Evolutionary conservation across 1,140 invertebrate genomes (phyloP).

Genomic region (Drosophila orena): DNA sequence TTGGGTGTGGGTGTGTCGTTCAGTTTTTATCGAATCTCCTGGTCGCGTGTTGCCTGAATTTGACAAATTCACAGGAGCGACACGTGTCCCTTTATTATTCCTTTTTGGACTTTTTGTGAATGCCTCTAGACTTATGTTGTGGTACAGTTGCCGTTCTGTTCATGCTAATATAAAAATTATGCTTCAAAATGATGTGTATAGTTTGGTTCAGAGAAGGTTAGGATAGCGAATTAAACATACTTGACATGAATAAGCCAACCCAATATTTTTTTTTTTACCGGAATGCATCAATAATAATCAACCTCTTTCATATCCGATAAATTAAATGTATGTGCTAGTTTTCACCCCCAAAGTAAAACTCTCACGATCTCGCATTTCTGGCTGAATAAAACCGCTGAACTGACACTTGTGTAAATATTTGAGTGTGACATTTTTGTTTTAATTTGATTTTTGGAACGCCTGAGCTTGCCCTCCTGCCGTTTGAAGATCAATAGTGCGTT

Average conservation of each 20-base stretch:
- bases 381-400: neutral
- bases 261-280: too few relatives aligned
- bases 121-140: slow-evolving; percentile 9
- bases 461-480: slow-evolving; percentile 30
- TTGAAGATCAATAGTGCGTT: slow-evolving; percentile 33
- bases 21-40: slow-evolving; percentile 1
- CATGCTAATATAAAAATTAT: too few relatives aligned
- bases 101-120: slow-evolving; percentile 44
- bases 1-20: slow-evolving; percentile 22
- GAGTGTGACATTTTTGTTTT: slow-evolving; percentile 53
- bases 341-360: neutral
- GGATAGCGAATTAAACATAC: too few relatives aligned
- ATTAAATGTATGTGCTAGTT: neutral
- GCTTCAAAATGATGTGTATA: too few relatives aligned
- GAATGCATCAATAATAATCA: too few relatives aligned
- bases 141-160: slow-evolving; percentile 36
- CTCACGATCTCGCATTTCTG: neutral
- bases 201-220: too few relatives aligned
- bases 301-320: neutral
- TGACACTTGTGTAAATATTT: slow-evolving; percentile 56
- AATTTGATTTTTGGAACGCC: slow-evolving; percentile 59
- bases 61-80: slow-evolving; percentile 41
- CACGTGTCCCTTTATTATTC: slow-evolving; percentile 56
- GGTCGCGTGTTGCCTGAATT: slow-evolving; percentile 46
- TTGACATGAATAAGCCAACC: too few relatives aligned